phyloP scores from a whole-genome alignment of 2,888 invertebrate genomes.

The Branchipolynoe longqiensis region DNA sequence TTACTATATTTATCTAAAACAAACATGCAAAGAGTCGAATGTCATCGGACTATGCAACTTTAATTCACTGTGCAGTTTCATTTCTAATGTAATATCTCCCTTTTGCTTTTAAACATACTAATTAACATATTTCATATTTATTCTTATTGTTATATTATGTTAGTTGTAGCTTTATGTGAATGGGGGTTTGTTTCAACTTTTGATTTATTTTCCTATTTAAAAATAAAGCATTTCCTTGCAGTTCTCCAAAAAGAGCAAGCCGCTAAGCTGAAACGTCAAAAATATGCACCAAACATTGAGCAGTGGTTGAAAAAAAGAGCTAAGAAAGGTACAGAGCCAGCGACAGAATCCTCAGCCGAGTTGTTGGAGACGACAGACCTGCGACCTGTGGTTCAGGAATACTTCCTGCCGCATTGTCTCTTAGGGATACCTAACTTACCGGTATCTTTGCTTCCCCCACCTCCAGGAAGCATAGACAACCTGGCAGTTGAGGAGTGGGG shows the following conservation, averaged over 20 bases:
- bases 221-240: not conserved
- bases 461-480: constrained; percentile 8
- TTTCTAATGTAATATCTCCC: not conserved
- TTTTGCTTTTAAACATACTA: not conserved
- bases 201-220: not conserved
- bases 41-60: not conserved
- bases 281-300: constrained; percentile 6
- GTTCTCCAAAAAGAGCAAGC: not conserved
- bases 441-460: constrained; percentile 26
- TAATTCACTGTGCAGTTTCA: not conserved
- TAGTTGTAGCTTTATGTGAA: too few relatives aligned
- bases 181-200: not conserved
- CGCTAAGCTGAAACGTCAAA: not conserved
- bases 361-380: not conserved
- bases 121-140: too few relatives aligned
- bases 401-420: not conserved
- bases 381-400: not conserved
- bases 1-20: too few relatives aligned
- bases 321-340: not conserved
- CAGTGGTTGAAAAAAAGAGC: constrained; percentile 35
- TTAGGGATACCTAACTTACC: constrained; percentile 21
- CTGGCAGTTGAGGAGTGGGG: constrained; percentile 31
- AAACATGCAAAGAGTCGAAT: too few relatives aligned
- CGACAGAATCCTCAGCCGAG: not conserved
- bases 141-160: too few relatives aligned